Evolutionary conservation across 2,888 invertebrate species (phyloP).

Genomic region (Drosophila mimica): DNA sequence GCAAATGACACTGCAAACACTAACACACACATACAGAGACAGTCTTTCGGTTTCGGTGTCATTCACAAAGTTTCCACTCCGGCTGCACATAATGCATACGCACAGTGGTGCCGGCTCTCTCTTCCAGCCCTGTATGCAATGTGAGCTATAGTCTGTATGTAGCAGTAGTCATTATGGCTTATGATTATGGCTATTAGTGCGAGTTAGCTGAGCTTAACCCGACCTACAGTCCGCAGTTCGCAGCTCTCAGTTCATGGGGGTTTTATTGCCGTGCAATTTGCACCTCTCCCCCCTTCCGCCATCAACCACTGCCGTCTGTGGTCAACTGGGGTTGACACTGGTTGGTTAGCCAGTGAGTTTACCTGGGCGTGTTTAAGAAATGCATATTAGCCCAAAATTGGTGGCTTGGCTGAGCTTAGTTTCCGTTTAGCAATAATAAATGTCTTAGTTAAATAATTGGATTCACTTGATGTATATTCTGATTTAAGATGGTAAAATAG

Average conservation of each 20-base stretch:
- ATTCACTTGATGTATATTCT: not conserved
- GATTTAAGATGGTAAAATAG: not conserved
- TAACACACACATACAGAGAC: conserved; percentile 1
- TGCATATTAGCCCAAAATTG: conserved; percentile 45
- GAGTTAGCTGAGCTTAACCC: conserved; percentile 55
- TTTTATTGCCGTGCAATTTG: conserved; percentile 60
- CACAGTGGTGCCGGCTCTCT: conserved; percentile 40
- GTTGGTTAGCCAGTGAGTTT: conserved; percentile 29
- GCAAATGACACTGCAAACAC: conserved; percentile 72
- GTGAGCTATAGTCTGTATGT: conserved; percentile 51
- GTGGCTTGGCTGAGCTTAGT: conserved; percentile 12
- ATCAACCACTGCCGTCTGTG: conserved; percentile 36
- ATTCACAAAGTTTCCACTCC: conserved; percentile 67
- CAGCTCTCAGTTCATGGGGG: conserved; percentile 23
- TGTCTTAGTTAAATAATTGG: conserved; percentile 4
- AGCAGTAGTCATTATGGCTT: conserved; percentile 74
- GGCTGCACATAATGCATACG: conserved; percentile 54
- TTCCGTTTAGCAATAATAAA: conserved; percentile 16
- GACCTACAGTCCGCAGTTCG: conserved; percentile 26
- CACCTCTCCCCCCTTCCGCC: conserved; percentile 19
- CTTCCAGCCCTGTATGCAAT: conserved; percentile 33
- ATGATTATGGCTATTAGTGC: conserved; percentile 78
- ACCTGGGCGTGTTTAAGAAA: conserved; percentile 45
- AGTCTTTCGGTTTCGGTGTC: conserved; percentile 64
- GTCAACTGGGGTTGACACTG: conserved; percentile 48